These are phyloP conservation scores for Drosophila borealis DNA, from an alignment of 2,888 invertebrate species.

Conservation along the genomic window DNA sequence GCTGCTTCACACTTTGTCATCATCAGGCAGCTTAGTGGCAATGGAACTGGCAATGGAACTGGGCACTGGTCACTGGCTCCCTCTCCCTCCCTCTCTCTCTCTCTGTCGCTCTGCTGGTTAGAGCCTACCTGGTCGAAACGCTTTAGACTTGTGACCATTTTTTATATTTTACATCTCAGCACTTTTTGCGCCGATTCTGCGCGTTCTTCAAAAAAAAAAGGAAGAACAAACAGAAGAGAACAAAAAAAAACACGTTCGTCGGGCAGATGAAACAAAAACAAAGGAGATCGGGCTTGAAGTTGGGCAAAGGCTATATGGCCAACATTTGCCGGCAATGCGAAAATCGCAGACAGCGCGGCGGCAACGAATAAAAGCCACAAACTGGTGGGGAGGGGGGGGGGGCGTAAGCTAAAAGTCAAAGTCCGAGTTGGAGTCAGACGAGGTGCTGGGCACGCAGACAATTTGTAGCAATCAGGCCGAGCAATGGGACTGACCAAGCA, in stretches of 20 bases:
- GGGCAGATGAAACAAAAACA: constrained; percentile 78
- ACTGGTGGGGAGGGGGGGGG: not conserved
- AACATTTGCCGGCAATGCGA: constrained; percentile 58
- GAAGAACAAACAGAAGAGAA: too few species aligned
- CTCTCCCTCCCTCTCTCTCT: not conserved
- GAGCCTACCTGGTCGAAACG: constrained; percentile 56
- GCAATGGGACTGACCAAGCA: constrained; percentile 36
- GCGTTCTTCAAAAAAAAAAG: constrained; percentile 32
- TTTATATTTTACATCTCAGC: constrained; percentile 57
- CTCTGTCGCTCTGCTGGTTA: constrained; percentile 7
- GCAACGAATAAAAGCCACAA: constrained; percentile 12
- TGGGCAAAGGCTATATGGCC: constrained; percentile 5
- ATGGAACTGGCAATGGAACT: constrained; percentile 27
- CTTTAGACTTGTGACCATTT: constrained; percentile 78
- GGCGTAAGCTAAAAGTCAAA: constrained; percentile 29
- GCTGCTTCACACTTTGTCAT: constrained; percentile 78
- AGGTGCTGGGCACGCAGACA: constrained; percentile 56
- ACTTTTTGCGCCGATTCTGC: constrained; percentile 30
- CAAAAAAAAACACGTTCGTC: constrained; percentile 63
- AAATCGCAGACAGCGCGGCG: constrained; percentile 75
- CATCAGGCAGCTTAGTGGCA: constrained; percentile 70
- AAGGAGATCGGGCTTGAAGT: constrained; percentile 32
- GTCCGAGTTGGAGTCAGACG: constrained; percentile 23
- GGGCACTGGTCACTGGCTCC: constrained; percentile 22
- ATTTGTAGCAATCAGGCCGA: constrained; percentile 65